phyloP scores from a whole-genome alignment of 2,888 invertebrate species.

The Hydriomena furcata region DNA sequence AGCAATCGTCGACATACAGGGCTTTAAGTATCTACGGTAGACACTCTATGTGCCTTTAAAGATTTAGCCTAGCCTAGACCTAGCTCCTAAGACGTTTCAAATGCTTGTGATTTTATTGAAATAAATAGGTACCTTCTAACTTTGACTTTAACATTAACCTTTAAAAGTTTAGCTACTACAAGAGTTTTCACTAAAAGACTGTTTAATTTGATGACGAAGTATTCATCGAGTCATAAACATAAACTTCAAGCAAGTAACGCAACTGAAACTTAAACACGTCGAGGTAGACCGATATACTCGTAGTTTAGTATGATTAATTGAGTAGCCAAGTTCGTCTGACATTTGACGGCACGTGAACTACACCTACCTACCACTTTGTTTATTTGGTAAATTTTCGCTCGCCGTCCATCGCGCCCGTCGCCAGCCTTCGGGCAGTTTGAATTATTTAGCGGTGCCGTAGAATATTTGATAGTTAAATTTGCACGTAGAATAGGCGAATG shows the following conservation, averaged over 20 bases:
- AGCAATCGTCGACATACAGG: too few relatives aligned
- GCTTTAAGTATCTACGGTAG: too few relatives aligned
- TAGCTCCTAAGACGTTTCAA: too few relatives aligned
- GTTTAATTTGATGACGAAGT: too few relatives aligned
- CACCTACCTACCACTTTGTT: conserved; percentile 36
- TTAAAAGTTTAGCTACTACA: too few relatives aligned
- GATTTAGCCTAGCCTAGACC: too few relatives aligned
- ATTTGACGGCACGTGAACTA: conserved; percentile 34
- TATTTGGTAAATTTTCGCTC: conserved; percentile 46
- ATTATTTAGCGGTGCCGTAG: conserved; percentile 39
- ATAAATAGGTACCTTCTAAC: too few relatives aligned
- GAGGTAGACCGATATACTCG: conserved; percentile 3
- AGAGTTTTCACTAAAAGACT: too few relatives aligned
- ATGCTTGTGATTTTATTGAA: too few relatives aligned
- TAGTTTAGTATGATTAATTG: conserved; percentile 34
- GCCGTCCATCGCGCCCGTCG: conserved; percentile 29
- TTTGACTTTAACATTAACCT: too few relatives aligned
- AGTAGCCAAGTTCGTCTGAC: conserved; percentile 31
- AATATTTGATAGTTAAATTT: not conserved
- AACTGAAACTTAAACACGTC: conserved; percentile 5
- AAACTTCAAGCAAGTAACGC: not conserved
- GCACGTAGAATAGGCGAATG: not conserved
- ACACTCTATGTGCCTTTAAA: too few relatives aligned
- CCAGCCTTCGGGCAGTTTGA: conserved; percentile 41
- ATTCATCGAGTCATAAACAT: not conserved